A percentile compares a stretch with the other conserved stretches of the same genome.
These are phyloP conservation scores for Todiramphus chloris DNA, from an alignment of 2,113 vertebrate genomes.

Conservation along the genomic window DNA sequence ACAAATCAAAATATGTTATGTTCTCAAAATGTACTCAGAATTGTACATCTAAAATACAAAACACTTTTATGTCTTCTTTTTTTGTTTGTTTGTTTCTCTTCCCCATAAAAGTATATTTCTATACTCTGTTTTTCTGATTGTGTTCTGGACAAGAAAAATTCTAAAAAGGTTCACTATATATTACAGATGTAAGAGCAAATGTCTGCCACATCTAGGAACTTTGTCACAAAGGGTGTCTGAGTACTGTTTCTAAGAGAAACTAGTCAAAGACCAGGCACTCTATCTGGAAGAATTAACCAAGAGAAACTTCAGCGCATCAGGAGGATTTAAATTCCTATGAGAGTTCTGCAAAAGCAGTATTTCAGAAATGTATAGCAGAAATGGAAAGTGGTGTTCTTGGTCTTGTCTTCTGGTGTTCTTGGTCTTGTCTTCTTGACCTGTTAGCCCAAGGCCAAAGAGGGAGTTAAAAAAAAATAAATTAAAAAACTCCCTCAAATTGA, in stretches of 20 bases:
- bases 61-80: neutral
- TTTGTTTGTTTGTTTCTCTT: neutral
- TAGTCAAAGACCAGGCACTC: neutral
- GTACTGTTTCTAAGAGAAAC: neutral
- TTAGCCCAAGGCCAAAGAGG: neutral
- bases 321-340: neutral
- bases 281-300: neutral
- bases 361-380: neutral
- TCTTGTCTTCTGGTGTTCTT: neutral
- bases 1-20: neutral
- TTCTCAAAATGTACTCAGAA: neutral
- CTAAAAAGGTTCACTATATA: neutral
- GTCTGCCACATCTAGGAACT: neutral
- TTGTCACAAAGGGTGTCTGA: neutral
- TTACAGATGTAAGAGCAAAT: neutral
- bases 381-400: fast-evolving
- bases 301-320: neutral
- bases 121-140: neutral
- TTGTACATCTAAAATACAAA: neutral
- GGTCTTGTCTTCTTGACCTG: neutral
- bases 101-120: neutral
- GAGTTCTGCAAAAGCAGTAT: fast-evolving
- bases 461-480: neutral
- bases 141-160: neutral
- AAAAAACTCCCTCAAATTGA: neutral